Conservation (phyloP, 1,140 invertebrate genomes). For the Vanessa atalanta region DNA sequence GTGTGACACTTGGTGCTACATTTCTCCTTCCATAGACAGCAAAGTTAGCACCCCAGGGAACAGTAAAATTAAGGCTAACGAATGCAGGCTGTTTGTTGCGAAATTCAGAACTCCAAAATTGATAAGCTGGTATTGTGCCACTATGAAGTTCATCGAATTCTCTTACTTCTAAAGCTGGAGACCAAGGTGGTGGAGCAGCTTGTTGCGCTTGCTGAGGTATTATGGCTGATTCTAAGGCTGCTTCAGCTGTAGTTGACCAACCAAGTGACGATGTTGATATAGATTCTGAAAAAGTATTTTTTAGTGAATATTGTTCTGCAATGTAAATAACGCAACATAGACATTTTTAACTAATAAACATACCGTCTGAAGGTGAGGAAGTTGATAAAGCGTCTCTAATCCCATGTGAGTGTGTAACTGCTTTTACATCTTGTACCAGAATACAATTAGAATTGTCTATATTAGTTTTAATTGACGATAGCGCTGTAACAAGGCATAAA, state of each 20-base stretch:
- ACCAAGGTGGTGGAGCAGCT: conserved; percentile 85
- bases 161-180: conserved; percentile 89
- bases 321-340: background rate
- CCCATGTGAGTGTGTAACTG: conserved; percentile 90
- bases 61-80: conserved; percentile 93
- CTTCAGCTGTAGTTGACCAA: conserved; percentile 77
- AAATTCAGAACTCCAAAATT: conserved; percentile 96
- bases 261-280: conserved; percentile 78
- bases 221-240: conserved; percentile 82
- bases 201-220: conserved; percentile 84
- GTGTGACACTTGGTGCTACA: conserved; percentile 95
- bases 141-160: conserved; percentile 91
- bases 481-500: conserved; percentile 84
- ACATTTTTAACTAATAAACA: conserved; percentile 17
- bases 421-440: conserved; percentile 93
- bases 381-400: conserved; percentile 87
- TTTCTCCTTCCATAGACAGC: conserved; percentile 96
- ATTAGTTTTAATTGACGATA: conserved; percentile 91
- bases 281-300: conserved; percentile 72
- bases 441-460: conserved; percentile 93
- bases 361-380: conserved; percentile 88
- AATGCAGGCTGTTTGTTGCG: conserved; percentile 93
- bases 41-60: conserved; percentile 95
- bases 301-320: background rate
- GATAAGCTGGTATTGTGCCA: conserved; percentile 90